Evolutionary conservation across 1,140 invertebrate species (phyloP).

Genomic region (Conus ventricosus): DNA sequence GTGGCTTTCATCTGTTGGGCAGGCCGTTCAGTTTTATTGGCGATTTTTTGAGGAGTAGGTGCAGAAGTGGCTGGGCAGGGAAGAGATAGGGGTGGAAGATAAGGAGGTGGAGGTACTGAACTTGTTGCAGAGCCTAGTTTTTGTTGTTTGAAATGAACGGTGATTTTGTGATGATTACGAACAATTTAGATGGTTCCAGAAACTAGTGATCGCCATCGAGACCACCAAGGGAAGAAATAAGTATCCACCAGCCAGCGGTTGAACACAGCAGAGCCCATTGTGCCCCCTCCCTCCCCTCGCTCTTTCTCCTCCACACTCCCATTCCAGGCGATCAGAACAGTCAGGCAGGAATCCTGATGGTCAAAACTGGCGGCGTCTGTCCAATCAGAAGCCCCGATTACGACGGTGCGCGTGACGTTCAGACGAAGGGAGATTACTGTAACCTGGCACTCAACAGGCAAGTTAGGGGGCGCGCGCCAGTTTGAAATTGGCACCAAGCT

Average conservation of each 20-base stretch:
- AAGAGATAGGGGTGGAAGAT: too few species aligned
- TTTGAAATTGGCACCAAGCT: slow-evolving; percentile 10
- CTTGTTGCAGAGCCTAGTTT: too few species aligned
- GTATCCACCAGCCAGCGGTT: background rate
- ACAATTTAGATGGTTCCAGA: too few species aligned
- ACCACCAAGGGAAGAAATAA: too few species aligned
- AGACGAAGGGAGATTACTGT: slow-evolving; percentile 6
- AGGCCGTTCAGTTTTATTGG: too few species aligned
- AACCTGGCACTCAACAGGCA: slow-evolving; percentile 6
- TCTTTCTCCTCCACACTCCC: background rate
- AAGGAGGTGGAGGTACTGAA: too few species aligned
- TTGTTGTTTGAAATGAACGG: too few species aligned
- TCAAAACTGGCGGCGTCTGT: slow-evolving; percentile 1
- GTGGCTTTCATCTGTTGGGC: too few species aligned
- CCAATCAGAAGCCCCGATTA: slow-evolving; percentile 10
- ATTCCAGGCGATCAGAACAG: background rate
- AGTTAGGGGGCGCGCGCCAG: background rate
- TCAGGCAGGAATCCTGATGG: slow-evolving; percentile 4
- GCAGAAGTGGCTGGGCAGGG: too few species aligned
- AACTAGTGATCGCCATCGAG: too few species aligned
- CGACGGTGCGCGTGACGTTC: background rate
- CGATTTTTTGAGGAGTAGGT: too few species aligned
- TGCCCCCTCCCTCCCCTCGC: background rate
- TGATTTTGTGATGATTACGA: too few species aligned
- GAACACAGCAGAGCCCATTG: background rate